These are phyloP conservation scores for Sus cebifrons DNA, from an alignment of 2,797 vertebrate genomes.

Conservation along the genomic window DNA sequence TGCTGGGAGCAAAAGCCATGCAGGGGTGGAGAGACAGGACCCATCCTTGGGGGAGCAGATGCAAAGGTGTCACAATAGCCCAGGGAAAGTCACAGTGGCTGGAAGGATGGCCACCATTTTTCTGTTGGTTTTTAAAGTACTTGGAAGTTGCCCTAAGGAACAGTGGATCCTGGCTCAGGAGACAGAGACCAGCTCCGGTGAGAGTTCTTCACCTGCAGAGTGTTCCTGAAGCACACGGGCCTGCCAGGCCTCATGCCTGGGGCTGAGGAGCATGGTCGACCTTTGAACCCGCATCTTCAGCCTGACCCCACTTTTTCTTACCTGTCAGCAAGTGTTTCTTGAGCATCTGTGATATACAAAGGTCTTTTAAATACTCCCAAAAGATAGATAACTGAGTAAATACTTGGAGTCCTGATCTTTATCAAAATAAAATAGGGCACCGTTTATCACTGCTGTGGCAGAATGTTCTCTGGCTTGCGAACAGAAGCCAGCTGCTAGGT, in stretches of 20 bases:
- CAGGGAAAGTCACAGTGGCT: background rate
- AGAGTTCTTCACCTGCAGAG: background rate
- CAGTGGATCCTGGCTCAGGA: background rate
- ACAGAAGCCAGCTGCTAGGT: constrained; percentile 79
- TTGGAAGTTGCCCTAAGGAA: background rate
- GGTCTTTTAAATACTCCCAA: background rate
- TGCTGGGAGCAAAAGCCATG: background rate
- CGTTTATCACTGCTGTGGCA: background rate
- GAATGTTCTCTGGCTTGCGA: constrained; percentile 66
- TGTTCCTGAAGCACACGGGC: background rate
- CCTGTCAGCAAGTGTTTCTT: background rate
- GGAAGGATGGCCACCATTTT: background rate
- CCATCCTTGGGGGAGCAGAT: background rate
- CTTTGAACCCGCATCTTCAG: background rate
- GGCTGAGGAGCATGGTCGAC: background rate
- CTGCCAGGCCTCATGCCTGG: background rate
- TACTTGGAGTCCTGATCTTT: background rate
- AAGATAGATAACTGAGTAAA: background rate
- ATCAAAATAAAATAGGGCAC: background rate
- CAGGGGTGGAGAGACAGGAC: background rate
- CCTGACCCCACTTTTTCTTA: background rate
- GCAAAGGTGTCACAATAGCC: background rate
- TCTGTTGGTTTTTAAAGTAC: background rate
- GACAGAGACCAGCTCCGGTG: background rate
- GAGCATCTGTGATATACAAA: background rate